Conservation (phyloP, 2,888 invertebrate species). For the Tetragnatha montana region DNA sequence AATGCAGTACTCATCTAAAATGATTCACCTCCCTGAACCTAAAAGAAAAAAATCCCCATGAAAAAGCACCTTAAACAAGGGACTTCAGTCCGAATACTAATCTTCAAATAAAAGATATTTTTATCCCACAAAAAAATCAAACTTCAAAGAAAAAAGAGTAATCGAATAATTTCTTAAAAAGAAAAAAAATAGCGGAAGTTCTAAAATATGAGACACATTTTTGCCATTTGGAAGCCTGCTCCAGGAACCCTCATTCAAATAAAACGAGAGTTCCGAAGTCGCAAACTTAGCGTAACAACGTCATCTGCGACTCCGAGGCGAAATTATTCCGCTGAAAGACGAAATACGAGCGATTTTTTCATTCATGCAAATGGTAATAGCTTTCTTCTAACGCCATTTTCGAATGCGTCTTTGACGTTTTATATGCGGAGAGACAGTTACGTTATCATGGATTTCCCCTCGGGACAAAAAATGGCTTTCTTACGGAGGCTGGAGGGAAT, state of each 20-base stretch:
- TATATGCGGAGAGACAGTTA: conserved; percentile 48
- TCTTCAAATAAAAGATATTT: background rate
- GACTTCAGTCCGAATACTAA: background rate
- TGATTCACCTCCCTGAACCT: too few species aligned
- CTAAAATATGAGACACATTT: conserved; percentile 34
- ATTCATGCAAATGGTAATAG: conserved; percentile 53
- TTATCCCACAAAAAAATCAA: background rate
- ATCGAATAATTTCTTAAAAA: conserved; percentile 37
- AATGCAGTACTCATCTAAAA: too few species aligned
- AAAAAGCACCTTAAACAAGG: background rate
- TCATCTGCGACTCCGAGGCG: conserved; percentile 40
- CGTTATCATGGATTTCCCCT: conserved; percentile 33
- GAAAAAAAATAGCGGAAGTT: background rate
- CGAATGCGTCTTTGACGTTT: conserved; percentile 46
- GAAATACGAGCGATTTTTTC: conserved; percentile 52
- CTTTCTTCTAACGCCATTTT: conserved; percentile 57
- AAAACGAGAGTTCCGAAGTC: conserved; percentile 52
- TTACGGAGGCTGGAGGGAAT: conserved; percentile 5
- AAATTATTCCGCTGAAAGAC: conserved; percentile 56
- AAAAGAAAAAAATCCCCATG: background rate
- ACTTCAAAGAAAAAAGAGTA: conserved; percentile 13
- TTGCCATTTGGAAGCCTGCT: background rate
- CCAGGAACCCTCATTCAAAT: conserved; percentile 32
- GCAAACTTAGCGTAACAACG: conserved; percentile 58
- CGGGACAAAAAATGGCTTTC: conserved; percentile 24